A percentile compares a stretch with the other conserved stretches of the same genome.
phyloP scores from a whole-genome alignment of 2,888 invertebrate species.

The Myopa tessellatipennis region DNA sequence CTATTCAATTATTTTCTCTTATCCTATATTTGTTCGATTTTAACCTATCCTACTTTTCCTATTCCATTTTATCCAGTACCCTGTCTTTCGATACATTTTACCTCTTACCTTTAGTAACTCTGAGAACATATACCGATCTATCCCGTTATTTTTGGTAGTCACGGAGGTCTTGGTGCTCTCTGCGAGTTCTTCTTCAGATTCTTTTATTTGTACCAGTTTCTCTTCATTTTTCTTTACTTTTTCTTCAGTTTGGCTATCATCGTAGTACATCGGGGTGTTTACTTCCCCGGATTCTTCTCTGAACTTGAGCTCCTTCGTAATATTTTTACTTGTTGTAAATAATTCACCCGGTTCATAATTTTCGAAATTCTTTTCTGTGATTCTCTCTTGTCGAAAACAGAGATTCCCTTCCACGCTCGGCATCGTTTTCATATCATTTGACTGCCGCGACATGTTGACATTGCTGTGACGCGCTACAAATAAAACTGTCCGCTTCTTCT shows the following conservation, averaged over 20 bases:
- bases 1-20: not conserved
- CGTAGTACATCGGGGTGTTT: constrained; percentile 17
- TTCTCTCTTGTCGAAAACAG: constrained; percentile 40
- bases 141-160: not conserved
- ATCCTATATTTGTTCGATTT: no score
- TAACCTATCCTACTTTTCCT: not conserved
- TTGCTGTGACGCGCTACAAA: constrained; percentile 43
- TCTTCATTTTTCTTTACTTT: constrained; percentile 27
- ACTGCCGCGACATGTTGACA: constrained; percentile 45
- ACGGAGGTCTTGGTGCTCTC: not conserved
- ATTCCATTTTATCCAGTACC: not conserved
- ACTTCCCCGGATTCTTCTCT: constrained; percentile 35
- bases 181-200: not conserved
- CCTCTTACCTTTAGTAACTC: constrained; percentile 58
- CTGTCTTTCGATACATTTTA: no score
- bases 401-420: not conserved
- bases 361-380: constrained; percentile 59
- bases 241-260: not conserved
- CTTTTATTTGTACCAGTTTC: not conserved
- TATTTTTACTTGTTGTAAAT: constrained; percentile 58
- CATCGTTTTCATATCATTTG: constrained; percentile 8
- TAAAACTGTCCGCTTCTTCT: constrained; percentile 40
- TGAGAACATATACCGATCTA: constrained; percentile 58
- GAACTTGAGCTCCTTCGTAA: constrained; percentile 62
- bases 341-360: constrained; percentile 61